Conservation (phyloP, 2,888 invertebrate genomes). For the Drosophila villosipedis region DNA sequence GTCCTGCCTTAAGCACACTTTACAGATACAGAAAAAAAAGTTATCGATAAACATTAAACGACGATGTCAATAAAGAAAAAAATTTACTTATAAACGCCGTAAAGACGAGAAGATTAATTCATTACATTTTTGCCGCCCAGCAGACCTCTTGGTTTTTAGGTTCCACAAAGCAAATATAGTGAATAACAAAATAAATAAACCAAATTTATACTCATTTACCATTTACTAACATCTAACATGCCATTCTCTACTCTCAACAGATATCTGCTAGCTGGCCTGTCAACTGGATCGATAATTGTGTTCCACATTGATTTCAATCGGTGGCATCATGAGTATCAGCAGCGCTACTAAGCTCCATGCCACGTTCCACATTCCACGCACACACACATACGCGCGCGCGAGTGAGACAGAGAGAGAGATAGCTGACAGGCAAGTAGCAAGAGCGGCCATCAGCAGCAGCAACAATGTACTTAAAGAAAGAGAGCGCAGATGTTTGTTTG, state of each 20-base stretch:
- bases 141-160: neutral
- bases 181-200: neutral
- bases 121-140: neutral
- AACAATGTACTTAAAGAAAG: neutral
- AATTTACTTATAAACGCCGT: neutral
- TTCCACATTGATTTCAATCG: slow-evolving; percentile 99
- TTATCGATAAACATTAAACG: neutral
- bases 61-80: neutral
- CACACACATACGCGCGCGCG: neutral
- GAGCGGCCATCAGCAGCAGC: neutral
- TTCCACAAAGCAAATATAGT: neutral
- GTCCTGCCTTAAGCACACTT: neutral
- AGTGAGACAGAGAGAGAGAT: neutral
- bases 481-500: slow-evolving; percentile 26
- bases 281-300: slow-evolving; percentile 98
- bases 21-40: neutral
- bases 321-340: slow-evolving; percentile 98
- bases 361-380: slow-evolving; percentile 4
- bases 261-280: slow-evolving; percentile 97
- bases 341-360: slow-evolving; percentile 90
- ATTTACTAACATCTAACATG: neutral
- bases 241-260: slow-evolving; percentile 86
- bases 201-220: neutral
- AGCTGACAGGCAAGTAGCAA: slow-evolving; percentile 47
- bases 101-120: neutral